Percentiles rank a stretch among this genome's conserved stretches.
These are phyloP conservation scores for Hypomecis atomaria DNA, from an alignment of 2,888 invertebrate species.

Conservation along the genomic window DNA sequence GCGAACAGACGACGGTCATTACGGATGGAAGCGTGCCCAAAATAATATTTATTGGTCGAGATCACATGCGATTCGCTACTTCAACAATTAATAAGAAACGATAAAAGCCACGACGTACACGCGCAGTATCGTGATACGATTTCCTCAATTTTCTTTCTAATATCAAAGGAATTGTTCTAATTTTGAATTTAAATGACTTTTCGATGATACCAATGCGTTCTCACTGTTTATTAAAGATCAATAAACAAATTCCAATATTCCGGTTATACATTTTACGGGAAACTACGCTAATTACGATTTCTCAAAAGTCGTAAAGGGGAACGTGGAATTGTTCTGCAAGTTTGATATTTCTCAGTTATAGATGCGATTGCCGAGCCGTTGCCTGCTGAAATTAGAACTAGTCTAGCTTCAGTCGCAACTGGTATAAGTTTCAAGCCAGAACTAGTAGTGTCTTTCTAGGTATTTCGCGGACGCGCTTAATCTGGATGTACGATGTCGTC, in stretches of 20 bases:
- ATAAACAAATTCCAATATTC: background rate
- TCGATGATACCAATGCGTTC: background rate
- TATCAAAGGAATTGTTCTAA: background rate
- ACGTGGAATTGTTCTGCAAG: slow-evolving; percentile 24
- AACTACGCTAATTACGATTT: slow-evolving; percentile 8
- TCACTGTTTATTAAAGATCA: background rate
- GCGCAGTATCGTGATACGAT: background rate
- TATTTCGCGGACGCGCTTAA: slow-evolving; percentile 31
- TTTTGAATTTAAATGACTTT: background rate
- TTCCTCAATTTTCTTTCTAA: background rate
- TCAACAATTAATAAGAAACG: slow-evolving; percentile 29
- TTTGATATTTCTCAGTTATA: slow-evolving; percentile 28
- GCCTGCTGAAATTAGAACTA: slow-evolving; percentile 29
- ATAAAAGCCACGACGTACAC: slow-evolving; percentile 11
- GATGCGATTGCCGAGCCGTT: slow-evolving; percentile 21
- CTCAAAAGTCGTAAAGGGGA: slow-evolving; percentile 1
- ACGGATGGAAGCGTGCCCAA: slow-evolving; percentile 67
- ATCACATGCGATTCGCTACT: slow-evolving; percentile 49
- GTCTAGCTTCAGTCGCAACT: slow-evolving; percentile 10
- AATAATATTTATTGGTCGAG: slow-evolving; percentile 56
- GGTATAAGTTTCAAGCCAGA: slow-evolving; percentile 19
- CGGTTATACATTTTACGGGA: background rate
- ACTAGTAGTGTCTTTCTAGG: slow-evolving; percentile 37
- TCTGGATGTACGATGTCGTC: slow-evolving; percentile 34
- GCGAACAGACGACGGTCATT: slow-evolving; percentile 53